Base-by-base conservation (phyloP, 2,888 invertebrate genomes). In the Eilema sororculum region DNA sequence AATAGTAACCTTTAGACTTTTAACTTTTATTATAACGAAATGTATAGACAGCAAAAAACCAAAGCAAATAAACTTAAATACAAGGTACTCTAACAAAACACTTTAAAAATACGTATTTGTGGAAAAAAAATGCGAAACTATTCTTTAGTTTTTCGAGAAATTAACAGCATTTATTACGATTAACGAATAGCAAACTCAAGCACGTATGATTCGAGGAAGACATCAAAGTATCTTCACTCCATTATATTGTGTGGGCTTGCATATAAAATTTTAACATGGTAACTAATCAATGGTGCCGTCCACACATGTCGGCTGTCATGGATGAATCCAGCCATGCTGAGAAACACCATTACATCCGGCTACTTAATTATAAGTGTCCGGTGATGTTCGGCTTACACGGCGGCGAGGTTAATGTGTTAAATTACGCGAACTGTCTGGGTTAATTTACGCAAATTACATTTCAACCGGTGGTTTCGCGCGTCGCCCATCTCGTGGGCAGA, bases 391-490 rank as follows among this genome's bases (percentile, higher is more conserved):
- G 65, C 46, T 46, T 66, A 72, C 78, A 80, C 77, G 73, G 78
- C 73, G 79, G 85, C 82, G 77, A 80, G 85, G 84, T 88, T 86
- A 86, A 83, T 84, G 86, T 85, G 75, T 85, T 88, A 87, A 90
- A 87, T 89, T 87, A 83, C 83, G 82, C 82, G 81, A 83, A 87
- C 88, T 87, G 89, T 86, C 82, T 71, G 78, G 79, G 82, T 85
- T 87, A 88, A 87, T 87, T 86, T 85, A 86, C 80, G 83, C 83
- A 87, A 87, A 87, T 87, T 87, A 86, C 82, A 77, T 84, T 78
- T 82, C 79, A 81, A 83, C 74, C 76, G 70, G 77, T 74, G 77
- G 83, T 81, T 80, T 83, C 80, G 79, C 81, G 77, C 72, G 65
- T 76, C 69, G 65, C 62, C 67, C 70, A 73, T 67, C 60, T 71